Evolutionary conservation across 2,888 invertebrate genomes (phyloP).

Genomic region (Craniophora ligustri): DNA sequence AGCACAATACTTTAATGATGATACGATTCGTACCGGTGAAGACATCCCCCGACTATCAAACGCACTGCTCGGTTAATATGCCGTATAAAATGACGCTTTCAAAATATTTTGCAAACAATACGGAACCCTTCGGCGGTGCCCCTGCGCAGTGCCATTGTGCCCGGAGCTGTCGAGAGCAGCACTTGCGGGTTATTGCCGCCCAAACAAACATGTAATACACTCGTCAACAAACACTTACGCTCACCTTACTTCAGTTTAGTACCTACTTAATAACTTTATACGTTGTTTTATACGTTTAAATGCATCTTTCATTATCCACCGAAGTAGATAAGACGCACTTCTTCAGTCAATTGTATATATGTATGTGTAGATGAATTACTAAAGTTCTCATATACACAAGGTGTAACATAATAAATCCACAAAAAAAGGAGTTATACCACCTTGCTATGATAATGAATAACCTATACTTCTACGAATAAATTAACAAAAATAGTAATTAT

Average conservation of each 20-base stretch:
- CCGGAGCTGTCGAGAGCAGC: slow-evolving; percentile 74
- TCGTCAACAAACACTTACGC: slow-evolving; percentile 49
- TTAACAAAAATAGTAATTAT: no score
- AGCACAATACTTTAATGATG: slow-evolving; percentile 81
- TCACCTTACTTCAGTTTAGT: slow-evolving; percentile 25
- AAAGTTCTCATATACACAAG: no score
- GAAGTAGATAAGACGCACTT: no score
- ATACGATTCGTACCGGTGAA: slow-evolving; percentile 79
- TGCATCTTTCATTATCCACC: no score
- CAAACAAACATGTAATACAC: slow-evolving; percentile 57
- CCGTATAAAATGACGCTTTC: slow-evolving; percentile 88
- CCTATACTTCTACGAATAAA: no score
- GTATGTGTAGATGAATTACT: no score
- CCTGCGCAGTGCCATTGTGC: slow-evolving; percentile 68
- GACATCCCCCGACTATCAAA: slow-evolving; percentile 84
- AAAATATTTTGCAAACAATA: slow-evolving; percentile 88
- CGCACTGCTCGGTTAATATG: slow-evolving; percentile 82
- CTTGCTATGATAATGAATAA: no score
- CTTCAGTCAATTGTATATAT: no score
- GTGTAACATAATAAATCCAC: no score
- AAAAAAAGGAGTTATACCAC: no score
- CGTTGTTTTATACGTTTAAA: no score
- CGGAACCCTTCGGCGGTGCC: slow-evolving; percentile 75
- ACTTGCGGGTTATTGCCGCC: slow-evolving; percentile 55
- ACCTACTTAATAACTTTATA: slow-evolving; percentile 15